A percentile compares a stretch with the other conserved stretches of the same genome.
Conservation (phyloP, 2,113 vertebrate species). For the Thermophis baileyi region DNA sequence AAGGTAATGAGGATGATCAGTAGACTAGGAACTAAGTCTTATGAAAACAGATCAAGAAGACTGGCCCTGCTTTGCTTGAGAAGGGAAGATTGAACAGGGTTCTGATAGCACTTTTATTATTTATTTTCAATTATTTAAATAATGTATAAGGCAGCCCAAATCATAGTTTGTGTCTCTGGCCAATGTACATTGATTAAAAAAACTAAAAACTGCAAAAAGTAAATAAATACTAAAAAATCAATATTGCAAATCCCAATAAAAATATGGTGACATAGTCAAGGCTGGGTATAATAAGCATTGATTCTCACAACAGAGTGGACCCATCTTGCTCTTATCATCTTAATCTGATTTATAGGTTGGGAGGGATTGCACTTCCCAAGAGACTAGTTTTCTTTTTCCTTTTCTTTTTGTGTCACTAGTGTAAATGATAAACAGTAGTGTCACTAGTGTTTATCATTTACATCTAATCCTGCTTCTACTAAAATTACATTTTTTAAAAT, state of each 20-base stretch:
- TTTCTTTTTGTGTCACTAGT: neutral
- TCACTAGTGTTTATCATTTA: neutral
- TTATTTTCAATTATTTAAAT: neutral
- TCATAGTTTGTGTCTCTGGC: neutral
- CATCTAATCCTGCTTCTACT: neutral
- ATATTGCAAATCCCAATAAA: neutral
- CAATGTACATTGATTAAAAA: neutral
- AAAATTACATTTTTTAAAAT: neutral
- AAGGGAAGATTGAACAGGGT: neutral
- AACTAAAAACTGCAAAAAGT: neutral
- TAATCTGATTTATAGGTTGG: neutral
- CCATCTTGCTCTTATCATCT: neutral
- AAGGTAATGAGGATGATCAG: neutral
- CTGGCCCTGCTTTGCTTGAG: neutral
- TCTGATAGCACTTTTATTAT: neutral
- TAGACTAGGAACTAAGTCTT: neutral
- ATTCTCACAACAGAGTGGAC: neutral
- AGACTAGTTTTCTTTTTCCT: neutral
- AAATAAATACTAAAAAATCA: neutral
- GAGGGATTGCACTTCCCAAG: neutral
- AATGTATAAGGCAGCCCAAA: neutral
- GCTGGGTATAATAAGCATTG: neutral
- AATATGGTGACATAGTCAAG: neutral
- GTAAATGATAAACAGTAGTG: neutral
- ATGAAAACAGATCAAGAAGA: neutral